Conservation (phyloP, 2,888 invertebrate genomes). For the Rhabditoides inermis region DNA sequence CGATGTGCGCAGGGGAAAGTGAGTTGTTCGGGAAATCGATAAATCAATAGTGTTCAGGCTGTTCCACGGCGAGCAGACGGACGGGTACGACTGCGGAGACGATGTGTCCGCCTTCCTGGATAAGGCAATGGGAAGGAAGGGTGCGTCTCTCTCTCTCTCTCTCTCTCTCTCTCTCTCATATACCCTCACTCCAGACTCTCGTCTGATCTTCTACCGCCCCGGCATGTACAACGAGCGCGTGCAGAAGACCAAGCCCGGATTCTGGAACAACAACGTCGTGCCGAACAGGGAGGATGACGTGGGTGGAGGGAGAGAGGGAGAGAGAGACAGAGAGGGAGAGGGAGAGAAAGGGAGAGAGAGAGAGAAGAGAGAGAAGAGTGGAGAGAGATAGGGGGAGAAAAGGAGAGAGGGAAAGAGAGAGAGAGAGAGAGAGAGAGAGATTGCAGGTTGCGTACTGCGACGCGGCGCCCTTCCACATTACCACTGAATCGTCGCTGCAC, state of each 20-base stretch:
- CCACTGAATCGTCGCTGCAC: conserved; percentile 16
- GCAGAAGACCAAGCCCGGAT: conserved; percentile 10
- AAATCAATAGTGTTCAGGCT: too few relatives aligned
- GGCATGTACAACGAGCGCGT: conserved; percentile 22
- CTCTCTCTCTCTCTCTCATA: too few relatives aligned
- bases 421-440: background rate
- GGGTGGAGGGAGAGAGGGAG: background rate
- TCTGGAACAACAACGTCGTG: conserved; percentile 26
- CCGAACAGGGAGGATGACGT: conserved; percentile 26
- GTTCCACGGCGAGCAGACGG: conserved; percentile 20
- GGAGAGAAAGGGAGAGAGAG: too few relatives aligned
- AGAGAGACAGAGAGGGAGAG: background rate
- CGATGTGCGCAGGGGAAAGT: too few relatives aligned
- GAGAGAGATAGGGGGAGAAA: conserved; percentile 16
- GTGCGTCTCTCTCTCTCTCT: too few relatives aligned
- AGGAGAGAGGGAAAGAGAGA: background rate
- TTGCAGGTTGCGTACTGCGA: conserved; percentile 26
- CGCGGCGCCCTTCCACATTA: conserved; percentile 21
- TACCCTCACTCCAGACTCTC: conserved; percentile 14
- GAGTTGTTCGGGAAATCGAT: too few relatives aligned
- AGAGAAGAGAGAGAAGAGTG: background rate
- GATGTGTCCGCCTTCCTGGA: conserved; percentile 14
- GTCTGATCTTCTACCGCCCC: conserved; percentile 13
- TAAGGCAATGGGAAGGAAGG: too few relatives aligned
- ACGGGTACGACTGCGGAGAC: conserved; percentile 30